phyloP scores from a whole-genome alignment of 2,888 invertebrate genomes.

The Pseudococcus viburni region DNA sequence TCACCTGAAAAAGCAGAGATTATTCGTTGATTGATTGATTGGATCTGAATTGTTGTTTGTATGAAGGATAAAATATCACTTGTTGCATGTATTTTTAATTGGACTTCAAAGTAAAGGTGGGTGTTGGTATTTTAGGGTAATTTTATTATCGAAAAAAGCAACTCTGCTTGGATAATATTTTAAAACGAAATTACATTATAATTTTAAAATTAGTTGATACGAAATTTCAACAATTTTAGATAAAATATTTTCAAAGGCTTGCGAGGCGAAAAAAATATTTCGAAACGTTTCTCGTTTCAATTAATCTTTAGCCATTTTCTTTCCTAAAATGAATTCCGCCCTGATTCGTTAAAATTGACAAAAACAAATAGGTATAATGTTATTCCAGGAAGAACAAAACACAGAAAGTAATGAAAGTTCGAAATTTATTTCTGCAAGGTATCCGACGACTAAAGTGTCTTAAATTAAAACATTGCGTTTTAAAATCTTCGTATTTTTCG shows the following conservation, averaged over 20 bases:
- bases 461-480: neutral
- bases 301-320: neutral
- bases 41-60: neutral
- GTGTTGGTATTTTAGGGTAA: neutral
- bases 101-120: neutral
- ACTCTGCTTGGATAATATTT: neutral
- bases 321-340: neutral
- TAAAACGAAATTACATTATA: neutral
- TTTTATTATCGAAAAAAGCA: neutral
- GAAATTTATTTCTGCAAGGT: constrained; percentile 10
- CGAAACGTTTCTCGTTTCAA: neutral
- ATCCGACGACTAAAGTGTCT: neutral
- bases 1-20: neutral
- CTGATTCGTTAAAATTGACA: neutral
- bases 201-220: neutral
- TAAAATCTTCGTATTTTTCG: neutral
- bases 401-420: neutral
- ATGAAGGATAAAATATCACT: neutral
- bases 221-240: neutral
- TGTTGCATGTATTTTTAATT: neutral
- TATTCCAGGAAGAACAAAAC: neutral
- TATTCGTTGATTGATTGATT: neutral
- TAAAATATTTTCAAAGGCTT: neutral
- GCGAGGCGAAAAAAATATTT: neutral
- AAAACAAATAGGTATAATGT: neutral